Conservation (phyloP, 30 jellyfish, hydroid and myxozoan species). For the Thelohanellus kitauei region DNA sequence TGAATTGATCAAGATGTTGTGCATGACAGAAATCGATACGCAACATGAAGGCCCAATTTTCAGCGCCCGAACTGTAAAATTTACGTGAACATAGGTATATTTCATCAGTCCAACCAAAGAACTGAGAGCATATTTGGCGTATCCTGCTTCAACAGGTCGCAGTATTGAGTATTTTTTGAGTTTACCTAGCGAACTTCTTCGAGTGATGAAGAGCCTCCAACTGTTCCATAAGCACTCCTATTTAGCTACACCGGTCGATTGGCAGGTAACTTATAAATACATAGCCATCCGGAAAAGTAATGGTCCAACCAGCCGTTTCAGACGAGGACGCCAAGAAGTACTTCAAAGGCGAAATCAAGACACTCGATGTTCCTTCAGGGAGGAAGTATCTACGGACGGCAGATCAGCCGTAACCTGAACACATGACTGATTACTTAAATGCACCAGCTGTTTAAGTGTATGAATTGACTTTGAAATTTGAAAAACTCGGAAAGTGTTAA, state of each 20-base stretch:
- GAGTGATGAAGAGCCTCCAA: slow-evolving; percentile 63
- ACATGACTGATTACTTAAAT: too few species aligned
- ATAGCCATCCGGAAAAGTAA: slow-evolving; percentile 1
- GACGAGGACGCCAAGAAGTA: slow-evolving; percentile 24
- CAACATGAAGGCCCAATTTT: slow-evolving; percentile 41
- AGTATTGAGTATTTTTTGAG: slow-evolving; percentile 20
- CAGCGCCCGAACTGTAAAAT: slow-evolving; percentile 57
- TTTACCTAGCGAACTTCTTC: slow-evolving; percentile 25
- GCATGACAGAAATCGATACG: slow-evolving; percentile 68
- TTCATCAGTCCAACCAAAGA: slow-evolving; percentile 53
- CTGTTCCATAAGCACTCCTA: slow-evolving; percentile 40
- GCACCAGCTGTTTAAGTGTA: too few species aligned
- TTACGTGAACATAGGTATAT: slow-evolving; percentile 16
- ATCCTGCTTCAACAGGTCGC: slow-evolving; percentile 98
- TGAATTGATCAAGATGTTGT: slow-evolving; percentile 26
- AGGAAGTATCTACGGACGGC: slow-evolving; percentile 48
- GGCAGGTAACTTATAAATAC: slow-evolving; percentile 21
- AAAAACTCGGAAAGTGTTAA: too few species aligned
- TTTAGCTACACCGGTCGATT: slow-evolving; percentile 92
- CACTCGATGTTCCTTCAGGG: slow-evolving; percentile 49
- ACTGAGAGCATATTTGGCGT: slow-evolving; percentile 35
- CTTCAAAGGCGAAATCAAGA: slow-evolving; percentile 32
- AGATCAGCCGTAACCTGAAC: slow-evolving; percentile 32
- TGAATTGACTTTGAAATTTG: too few species aligned
- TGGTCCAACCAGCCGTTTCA: slow-evolving; percentile 46